These are phyloP conservation scores for Pseudanteris insignis DNA, from an alignment of 2,888 invertebrate genomes.

Conservation along the genomic window DNA sequence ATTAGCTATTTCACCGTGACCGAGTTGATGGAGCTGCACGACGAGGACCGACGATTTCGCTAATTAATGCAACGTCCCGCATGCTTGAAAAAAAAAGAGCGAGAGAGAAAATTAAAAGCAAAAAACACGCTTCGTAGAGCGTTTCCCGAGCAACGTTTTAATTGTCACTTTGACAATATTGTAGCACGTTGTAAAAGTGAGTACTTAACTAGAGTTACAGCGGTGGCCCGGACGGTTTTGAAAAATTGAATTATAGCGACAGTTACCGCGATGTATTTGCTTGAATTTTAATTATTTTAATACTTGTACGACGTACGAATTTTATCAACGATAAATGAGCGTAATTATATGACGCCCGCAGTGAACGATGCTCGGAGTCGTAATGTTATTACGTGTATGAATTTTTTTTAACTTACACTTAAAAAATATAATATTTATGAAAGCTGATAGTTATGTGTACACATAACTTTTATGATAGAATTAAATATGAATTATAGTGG, in stretches of 20 bases:
- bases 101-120: no score
- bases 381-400: slow-evolving; percentile 18
- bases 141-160: slow-evolving; percentile 28
- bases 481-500: no score
- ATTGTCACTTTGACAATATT: slow-evolving; percentile 40
- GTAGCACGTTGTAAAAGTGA: slow-evolving; percentile 39
- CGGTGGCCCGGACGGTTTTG: slow-evolving; percentile 25
- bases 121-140: no score
- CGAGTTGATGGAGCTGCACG: slow-evolving; percentile 8
- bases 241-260: slow-evolving; percentile 41
- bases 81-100: slow-evolving; percentile 18
- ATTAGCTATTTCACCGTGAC: slow-evolving; percentile 26
- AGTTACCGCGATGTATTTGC: slow-evolving; percentile 28
- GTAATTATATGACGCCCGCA: slow-evolving; percentile 19
- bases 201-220: slow-evolving; percentile 39
- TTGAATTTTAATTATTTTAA: slow-evolving; percentile 42
- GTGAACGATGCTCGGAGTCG: slow-evolving; percentile 22
- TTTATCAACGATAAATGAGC: slow-evolving; percentile 33
- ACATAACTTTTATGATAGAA: no score
- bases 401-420: no score
- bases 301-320: slow-evolving; percentile 31
- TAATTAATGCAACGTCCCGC: slow-evolving; percentile 29
- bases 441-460: no score
- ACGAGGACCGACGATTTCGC: slow-evolving; percentile 14
- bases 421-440: no score